phyloP scores from a whole-genome alignment of 1,140 invertebrate species.

The Pseudomyrmex pallidus region DNA sequence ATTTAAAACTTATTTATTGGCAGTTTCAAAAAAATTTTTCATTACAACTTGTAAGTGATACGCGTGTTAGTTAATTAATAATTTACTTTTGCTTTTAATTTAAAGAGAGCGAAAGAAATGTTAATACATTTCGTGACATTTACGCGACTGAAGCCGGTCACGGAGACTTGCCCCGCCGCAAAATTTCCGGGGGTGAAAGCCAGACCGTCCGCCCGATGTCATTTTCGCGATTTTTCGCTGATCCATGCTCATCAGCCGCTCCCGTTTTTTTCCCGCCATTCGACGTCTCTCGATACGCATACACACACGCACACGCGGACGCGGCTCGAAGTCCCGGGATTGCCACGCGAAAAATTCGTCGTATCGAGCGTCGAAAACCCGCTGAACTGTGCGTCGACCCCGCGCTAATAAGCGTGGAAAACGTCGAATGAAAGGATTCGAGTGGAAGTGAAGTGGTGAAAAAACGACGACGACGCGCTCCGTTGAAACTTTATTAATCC shows the following conservation, averaged over 20 bases:
- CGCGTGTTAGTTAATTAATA: no score
- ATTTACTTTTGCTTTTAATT: no score
- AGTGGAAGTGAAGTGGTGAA: constrained; percentile 43
- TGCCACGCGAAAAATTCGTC: constrained; percentile 29
- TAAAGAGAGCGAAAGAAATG: no score
- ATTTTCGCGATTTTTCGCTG: constrained; percentile 49
- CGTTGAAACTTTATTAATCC: constrained; percentile 40
- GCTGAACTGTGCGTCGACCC: constrained; percentile 27
- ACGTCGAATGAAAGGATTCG: constrained; percentile 46
- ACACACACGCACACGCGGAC: not conserved
- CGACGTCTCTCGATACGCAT: constrained; percentile 29
- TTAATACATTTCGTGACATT: not conserved
- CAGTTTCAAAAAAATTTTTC: no score
- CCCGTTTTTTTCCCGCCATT: not conserved
- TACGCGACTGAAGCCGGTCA: no score
- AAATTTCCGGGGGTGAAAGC: not conserved
- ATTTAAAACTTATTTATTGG: no score
- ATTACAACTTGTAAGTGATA: no score
- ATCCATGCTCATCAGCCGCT: constrained; percentile 37
- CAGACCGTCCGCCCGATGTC: constrained; percentile 7
- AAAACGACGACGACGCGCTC: constrained; percentile 23
- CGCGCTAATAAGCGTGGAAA: constrained; percentile 51
- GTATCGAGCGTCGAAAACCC: constrained; percentile 42
- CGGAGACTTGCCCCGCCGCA: not conserved
- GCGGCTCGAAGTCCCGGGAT: not conserved